Evolutionary conservation across 1,140 invertebrate genomes (phyloP).

Genomic region (Eufriesea mexicana): DNA sequence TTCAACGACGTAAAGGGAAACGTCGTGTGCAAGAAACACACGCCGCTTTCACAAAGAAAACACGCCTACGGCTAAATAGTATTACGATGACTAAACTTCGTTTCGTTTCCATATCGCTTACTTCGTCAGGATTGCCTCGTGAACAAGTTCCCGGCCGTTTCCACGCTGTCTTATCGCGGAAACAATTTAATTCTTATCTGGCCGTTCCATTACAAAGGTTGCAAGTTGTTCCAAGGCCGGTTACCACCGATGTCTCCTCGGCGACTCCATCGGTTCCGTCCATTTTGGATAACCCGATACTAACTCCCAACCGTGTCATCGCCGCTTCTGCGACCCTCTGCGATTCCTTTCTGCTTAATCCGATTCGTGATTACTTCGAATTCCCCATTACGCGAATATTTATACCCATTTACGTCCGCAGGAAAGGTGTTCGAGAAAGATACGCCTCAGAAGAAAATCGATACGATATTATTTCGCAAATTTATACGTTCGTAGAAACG

Average conservation of each 20-base stretch:
- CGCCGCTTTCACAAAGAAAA: conserved; percentile 4
- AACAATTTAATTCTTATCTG: conserved; percentile 63
- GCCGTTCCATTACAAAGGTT: conserved; percentile 45
- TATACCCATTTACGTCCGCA: background rate
- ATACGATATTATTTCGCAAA: too few relatives aligned
- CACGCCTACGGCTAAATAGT: conserved; percentile 10
- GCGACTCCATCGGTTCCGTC: conserved; percentile 29
- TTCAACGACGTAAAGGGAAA: conserved; percentile 15
- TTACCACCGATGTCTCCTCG: background rate
- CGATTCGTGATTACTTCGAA: background rate
- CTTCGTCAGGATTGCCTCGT: conserved; percentile 37
- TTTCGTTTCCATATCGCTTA: conserved; percentile 42
- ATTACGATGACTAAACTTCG: conserved; percentile 28
- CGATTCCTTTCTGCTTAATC: background rate
- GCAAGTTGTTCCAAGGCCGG: conserved; percentile 21
- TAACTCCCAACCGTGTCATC: background rate
- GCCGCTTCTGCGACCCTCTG: background rate
- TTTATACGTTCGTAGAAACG: too few relatives aligned
- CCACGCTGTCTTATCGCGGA: conserved; percentile 40
- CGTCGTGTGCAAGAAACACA: background rate
- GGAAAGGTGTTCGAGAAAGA: too few relatives aligned
- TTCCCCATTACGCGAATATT: background rate
- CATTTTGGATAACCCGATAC: conserved; percentile 53
- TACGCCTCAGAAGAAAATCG: too few relatives aligned
- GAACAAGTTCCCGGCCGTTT: conserved; percentile 22